These are phyloP conservation scores for Hybos culiciformis DNA, from an alignment of 2,888 invertebrate genomes.

Conservation along the genomic window DNA sequence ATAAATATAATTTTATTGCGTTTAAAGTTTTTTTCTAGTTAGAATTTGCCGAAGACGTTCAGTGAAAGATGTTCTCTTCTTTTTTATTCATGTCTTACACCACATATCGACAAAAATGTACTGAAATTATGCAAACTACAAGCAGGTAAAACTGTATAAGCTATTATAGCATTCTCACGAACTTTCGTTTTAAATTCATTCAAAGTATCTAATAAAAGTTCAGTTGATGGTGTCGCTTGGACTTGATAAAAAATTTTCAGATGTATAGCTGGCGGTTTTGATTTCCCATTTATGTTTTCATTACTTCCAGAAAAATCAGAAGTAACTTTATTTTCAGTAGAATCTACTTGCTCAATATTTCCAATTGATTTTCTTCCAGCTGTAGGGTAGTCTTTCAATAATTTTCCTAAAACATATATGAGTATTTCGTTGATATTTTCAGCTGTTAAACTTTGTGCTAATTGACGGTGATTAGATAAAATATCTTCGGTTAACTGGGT, in stretches of 20 bases:
- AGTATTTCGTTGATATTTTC: conserved; percentile 42
- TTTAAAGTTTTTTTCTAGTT: no score
- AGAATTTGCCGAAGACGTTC: no score
- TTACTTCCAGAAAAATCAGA: not conserved
- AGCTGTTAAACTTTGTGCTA: conserved; percentile 34
- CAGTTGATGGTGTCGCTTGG: conserved; percentile 38
- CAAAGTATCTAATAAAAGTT: conserved; percentile 33
- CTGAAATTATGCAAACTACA: conserved; percentile 64
- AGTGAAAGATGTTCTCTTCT: no score
- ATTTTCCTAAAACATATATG: conserved; percentile 39
- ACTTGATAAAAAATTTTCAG: conserved; percentile 67
- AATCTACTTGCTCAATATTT: conserved; percentile 7
- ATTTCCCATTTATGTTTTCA: conserved; percentile 17
- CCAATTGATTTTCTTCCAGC: not conserved
- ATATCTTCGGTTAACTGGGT: conserved; percentile 35
- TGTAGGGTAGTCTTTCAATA: conserved; percentile 34
- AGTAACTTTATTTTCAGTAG: not conserved
- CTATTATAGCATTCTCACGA: conserved; percentile 41
- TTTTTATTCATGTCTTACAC: conserved; percentile 54
- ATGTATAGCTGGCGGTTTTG: conserved; percentile 47
- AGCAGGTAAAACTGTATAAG: conserved; percentile 65
- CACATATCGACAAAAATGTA: conserved; percentile 72
- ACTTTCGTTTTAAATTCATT: conserved; percentile 37
- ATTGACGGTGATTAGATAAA: conserved; percentile 26
- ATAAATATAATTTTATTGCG: not conserved